Evolutionary conservation across 2,888 invertebrate species (phyloP).

Genomic region (Petrophora chlorosata): DNA sequence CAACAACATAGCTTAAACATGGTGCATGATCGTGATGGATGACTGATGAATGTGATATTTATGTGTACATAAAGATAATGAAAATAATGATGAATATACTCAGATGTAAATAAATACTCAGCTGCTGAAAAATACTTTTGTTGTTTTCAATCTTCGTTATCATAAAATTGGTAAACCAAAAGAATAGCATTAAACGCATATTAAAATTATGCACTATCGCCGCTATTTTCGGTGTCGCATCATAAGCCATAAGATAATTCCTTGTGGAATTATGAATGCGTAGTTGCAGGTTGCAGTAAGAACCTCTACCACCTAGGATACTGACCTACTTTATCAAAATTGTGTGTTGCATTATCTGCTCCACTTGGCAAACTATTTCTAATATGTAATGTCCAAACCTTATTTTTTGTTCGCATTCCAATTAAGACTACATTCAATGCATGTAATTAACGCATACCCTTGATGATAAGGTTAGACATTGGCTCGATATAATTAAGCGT

Average conservation of each 20-base stretch:
- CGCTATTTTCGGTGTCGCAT: too few species aligned
- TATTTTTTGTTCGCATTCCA: slow-evolving; percentile 15
- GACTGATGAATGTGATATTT: slow-evolving; percentile 82
- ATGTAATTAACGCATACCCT: slow-evolving; percentile 55
- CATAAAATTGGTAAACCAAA: too few species aligned
- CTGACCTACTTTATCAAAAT: not conserved
- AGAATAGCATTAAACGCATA: too few species aligned
- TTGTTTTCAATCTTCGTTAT: slow-evolving; percentile 14
- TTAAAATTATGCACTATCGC: too few species aligned
- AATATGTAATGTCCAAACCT: slow-evolving; percentile 8
- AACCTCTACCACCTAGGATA: too few species aligned
- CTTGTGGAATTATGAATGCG: too few species aligned
- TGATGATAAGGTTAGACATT: slow-evolving; percentile 63
- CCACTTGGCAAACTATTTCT: not conserved
- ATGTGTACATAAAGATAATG: slow-evolving; percentile 75
- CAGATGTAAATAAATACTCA: slow-evolving; percentile 78
- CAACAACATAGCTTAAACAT: slow-evolving; percentile 55
- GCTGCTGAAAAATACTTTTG: slow-evolving; percentile 68
- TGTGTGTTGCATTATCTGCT: not conserved
- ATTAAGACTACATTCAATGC: slow-evolving; percentile 37
- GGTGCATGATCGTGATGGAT: slow-evolving; percentile 65
- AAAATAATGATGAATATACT: slow-evolving; percentile 61
- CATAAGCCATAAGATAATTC: too few species aligned
- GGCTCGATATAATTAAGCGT: slow-evolving; percentile 59
- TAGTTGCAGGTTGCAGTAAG: too few species aligned